Conservation (phyloP, 23 tunicate species). For the Trididemnum miniatum region DNA sequence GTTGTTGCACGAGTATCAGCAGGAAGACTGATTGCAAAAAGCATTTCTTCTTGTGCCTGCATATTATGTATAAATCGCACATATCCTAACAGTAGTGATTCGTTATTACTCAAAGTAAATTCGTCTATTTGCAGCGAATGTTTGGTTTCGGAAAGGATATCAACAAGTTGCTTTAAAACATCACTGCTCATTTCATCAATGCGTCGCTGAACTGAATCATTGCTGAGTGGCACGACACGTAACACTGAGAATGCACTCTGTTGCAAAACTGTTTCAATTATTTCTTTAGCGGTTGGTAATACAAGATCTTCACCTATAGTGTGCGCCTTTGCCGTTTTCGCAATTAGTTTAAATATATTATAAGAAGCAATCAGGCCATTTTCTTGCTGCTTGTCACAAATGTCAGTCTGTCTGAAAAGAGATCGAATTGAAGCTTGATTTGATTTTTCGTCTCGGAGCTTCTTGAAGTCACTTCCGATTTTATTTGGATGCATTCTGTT, state of each 20-base stretch:
- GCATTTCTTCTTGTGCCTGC: conserved; percentile 38
- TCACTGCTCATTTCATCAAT: conserved; percentile 10
- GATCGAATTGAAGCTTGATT: too few species aligned
- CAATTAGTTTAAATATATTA: conserved; percentile 34
- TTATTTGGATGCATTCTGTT: too few species aligned
- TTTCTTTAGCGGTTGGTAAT: conserved; percentile 35
- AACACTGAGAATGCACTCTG: conserved; percentile 15
- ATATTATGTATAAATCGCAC: too few species aligned
- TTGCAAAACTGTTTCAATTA: conserved; percentile 42
- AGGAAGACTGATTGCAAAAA: conserved; percentile 36
- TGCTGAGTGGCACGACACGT: conserved; percentile 19
- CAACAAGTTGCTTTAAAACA: conserved; percentile 13
- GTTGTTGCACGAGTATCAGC: conserved; percentile 37
- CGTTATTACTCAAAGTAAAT: conserved; percentile 18
- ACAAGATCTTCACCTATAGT: conserved; percentile 47
- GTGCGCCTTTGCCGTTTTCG: conserved; percentile 43
- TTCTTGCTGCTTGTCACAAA: too few species aligned
- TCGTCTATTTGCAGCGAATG: too few species aligned
- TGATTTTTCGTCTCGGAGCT: too few species aligned
- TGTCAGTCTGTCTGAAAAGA: too few species aligned
- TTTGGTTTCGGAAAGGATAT: not conserved
- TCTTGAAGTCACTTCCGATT: too few species aligned
- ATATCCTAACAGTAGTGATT: too few species aligned
- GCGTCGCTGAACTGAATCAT: conserved; percentile 29
- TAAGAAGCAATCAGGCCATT: conserved; percentile 51